A percentile compares a stretch with the other conserved stretches of the same genome.
These are phyloP conservation scores for Nyctalus aviator DNA, from an alignment of 2,797 vertebrate species.

Conservation along the genomic window DNA sequence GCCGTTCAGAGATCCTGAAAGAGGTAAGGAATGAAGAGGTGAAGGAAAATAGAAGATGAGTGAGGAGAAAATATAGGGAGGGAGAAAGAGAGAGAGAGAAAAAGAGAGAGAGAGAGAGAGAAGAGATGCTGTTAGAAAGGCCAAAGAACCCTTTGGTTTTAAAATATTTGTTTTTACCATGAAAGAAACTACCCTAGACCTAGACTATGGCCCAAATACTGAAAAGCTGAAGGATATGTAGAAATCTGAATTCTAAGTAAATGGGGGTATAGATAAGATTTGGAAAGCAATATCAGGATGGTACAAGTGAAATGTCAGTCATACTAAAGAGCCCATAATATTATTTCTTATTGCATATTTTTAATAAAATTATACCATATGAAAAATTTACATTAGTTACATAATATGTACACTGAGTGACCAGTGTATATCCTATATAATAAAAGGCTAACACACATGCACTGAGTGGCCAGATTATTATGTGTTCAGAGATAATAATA, in stretches of 20 bases:
- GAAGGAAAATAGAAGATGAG: background rate
- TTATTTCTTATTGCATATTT: background rate
- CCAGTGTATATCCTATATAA: no score
- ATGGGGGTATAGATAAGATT: background rate
- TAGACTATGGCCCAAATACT: background rate
- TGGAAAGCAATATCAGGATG: constrained; percentile 2
- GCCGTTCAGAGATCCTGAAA: constrained; percentile 14
- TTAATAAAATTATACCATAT: background rate
- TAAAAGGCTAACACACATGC: no score
- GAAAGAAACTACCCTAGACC: background rate
- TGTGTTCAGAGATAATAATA: no score
- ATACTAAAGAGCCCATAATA: background rate
- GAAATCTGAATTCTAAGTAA: background rate
- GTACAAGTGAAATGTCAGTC: background rate
- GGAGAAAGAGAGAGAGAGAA: no score
- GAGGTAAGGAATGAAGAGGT: background rate
- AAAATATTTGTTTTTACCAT: constrained; percentile 18
- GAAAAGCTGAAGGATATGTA: constrained; percentile 26
- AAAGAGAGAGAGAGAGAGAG: background rate
- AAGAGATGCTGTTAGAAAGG: background rate
- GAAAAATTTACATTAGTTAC: background rate
- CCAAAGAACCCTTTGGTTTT: constrained; percentile 1
- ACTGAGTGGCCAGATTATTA: no score
- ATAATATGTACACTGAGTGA: background rate
- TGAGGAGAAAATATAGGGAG: background rate